These are phyloP conservation scores for Microtus pennsylvanicus DNA, from an alignment of 2,113 vertebrate genomes.

Conservation along the genomic window DNA sequence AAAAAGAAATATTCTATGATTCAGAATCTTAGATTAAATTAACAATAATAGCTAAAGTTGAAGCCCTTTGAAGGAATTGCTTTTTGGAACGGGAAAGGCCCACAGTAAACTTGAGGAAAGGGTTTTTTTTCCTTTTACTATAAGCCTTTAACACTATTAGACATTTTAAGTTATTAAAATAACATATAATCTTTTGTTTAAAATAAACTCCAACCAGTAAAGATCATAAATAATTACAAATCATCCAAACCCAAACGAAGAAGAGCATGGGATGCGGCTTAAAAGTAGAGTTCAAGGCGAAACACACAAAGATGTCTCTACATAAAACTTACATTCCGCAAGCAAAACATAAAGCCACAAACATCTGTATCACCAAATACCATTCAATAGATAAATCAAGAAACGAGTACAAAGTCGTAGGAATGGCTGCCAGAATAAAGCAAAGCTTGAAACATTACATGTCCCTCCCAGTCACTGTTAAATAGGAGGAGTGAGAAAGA, in stretches of 20 bases:
- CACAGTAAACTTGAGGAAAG: neutral
- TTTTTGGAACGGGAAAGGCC: neutral
- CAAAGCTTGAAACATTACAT: neutral
- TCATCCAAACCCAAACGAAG: neutral
- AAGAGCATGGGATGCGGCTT: neutral
- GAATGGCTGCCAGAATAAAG: neutral
- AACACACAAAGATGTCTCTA: neutral
- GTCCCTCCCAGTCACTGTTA: neutral
- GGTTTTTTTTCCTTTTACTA: neutral
- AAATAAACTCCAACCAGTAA: conserved; percentile 39
- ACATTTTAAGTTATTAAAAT: conserved; percentile 45
- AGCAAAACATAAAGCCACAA: conserved; percentile 32
- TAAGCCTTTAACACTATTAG: neutral
- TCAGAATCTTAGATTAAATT: conserved; percentile 17
- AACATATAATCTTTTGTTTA: conserved; percentile 25
- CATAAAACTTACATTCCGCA: neutral
- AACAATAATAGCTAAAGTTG: neutral
- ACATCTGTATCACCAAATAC: neutral
- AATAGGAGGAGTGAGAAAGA: neutral
- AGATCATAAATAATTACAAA: neutral
- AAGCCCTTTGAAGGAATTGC: neutral
- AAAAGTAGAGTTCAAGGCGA: conserved; percentile 16
- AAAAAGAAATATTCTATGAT: neutral
- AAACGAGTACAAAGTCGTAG: neutral
- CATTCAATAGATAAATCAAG: conserved; percentile 15